Evolutionary conservation across 1,140 invertebrate species (phyloP).

Genomic region (Zaprionus ornatus): DNA sequence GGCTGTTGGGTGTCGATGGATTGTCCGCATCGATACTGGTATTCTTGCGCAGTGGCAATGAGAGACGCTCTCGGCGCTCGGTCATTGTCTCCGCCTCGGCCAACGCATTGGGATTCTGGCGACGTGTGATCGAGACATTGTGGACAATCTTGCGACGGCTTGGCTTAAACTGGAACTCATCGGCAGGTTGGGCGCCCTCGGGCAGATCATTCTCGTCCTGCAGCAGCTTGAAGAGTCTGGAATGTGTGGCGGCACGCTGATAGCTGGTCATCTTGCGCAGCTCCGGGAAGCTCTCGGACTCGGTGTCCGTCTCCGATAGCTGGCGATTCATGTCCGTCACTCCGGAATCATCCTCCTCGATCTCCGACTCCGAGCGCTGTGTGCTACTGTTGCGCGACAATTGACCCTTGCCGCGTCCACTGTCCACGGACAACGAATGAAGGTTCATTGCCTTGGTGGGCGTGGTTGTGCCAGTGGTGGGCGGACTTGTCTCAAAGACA

Average conservation of each 20-base stretch:
- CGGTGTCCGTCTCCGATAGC: constrained; percentile 88
- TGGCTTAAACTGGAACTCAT: constrained; percentile 76
- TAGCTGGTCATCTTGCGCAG: constrained; percentile 86
- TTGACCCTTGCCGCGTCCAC: constrained; percentile 67
- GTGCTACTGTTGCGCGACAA: constrained; percentile 79
- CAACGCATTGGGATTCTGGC: constrained; percentile 69
- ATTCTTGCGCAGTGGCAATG: constrained; percentile 82
- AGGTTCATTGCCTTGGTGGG: constrained; percentile 42
- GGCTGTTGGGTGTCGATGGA: constrained; percentile 85
- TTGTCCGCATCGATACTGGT: constrained; percentile 83
- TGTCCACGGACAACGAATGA: constrained; percentile 75
- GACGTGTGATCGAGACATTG: constrained; percentile 81
- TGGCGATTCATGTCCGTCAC: constrained; percentile 89
- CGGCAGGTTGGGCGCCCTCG: constrained; percentile 72
- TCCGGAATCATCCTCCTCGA: constrained; percentile 89
- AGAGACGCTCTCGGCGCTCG: constrained; percentile 76
- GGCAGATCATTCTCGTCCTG: constrained; percentile 86
- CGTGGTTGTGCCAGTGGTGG: neutral
- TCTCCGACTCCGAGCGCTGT: constrained; percentile 85
- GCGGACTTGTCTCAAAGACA: constrained; percentile 68
- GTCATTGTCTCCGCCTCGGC: constrained; percentile 73
- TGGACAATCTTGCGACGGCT: constrained; percentile 73
- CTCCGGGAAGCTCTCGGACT: constrained; percentile 86
- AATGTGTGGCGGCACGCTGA: constrained; percentile 89
- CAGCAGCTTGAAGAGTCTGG: constrained; percentile 88